Percentiles rank a stretch among this genome's conserved stretches.
Evolutionary conservation across 2,113 vertebrate genomes (phyloP).

Genomic region (Mesoclemmys tuberculata): DNA sequence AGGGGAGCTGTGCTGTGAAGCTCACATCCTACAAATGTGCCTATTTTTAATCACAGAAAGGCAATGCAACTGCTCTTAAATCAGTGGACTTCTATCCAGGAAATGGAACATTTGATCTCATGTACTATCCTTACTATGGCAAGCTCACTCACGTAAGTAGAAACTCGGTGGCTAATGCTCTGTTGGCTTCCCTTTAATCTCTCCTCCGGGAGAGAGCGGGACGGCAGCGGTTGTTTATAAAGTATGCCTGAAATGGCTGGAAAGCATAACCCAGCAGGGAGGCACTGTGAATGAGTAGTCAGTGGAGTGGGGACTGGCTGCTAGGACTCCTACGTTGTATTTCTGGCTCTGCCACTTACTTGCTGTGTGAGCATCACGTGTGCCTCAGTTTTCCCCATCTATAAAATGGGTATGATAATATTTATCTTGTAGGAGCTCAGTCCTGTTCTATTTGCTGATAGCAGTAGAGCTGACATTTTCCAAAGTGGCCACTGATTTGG

Average conservation of each 20-base stretch:
- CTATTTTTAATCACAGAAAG: constrained; percentile 82
- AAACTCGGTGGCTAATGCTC: neutral
- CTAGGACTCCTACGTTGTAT: neutral
- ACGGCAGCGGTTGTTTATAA: neutral
- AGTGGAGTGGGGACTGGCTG: neutral
- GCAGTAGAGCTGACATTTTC: neutral
- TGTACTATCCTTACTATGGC: constrained; percentile 96
- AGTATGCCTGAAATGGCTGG: neutral
- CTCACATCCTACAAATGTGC: neutral
- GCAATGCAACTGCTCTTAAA: constrained; percentile 83
- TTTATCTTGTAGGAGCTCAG: neutral
- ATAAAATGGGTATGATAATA: neutral
- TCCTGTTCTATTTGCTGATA: neutral
- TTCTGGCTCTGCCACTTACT: constrained; percentile 23
- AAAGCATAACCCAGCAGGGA: constrained; percentile 6
- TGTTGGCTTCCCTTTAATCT: neutral
- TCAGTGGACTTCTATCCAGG: constrained; percentile 89
- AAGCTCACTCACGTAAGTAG: constrained; percentile 93
- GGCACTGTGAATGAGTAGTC: neutral
- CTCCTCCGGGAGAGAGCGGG: neutral
- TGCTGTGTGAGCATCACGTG: neutral
- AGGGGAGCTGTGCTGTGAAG: neutral
- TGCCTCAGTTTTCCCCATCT: neutral
- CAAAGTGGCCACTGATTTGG: neutral
- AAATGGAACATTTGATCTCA: constrained; percentile 87